Base-by-base conservation (phyloP, 2,797 vertebrate genomes). In the Heterohyrax brucei region DNA sequence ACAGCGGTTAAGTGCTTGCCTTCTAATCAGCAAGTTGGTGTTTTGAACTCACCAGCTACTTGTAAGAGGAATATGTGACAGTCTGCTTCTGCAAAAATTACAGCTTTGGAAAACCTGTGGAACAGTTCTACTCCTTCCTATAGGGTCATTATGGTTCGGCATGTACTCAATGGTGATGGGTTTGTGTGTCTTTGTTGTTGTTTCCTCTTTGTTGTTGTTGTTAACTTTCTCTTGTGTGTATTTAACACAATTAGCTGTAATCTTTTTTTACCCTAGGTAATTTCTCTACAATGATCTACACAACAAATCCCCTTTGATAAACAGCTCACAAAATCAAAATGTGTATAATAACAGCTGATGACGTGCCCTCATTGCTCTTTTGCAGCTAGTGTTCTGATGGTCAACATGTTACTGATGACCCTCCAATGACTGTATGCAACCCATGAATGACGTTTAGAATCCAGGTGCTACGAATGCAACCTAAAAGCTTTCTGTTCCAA, bases 221-320 rank as follows among this genome's bases (percentile, higher is more conserved):
- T 77, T 83, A 89, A 53, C 33, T 79, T 5, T 80, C 88, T 73
- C 14, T 30, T 19, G 24, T 79, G 30, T 59, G 39, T 70, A 19
- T 22, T 73, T 61, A 44, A 88, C 46, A 76, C 46, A 84, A 85
- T 84, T 96, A 95, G 28, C 75, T 39, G 22, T 30, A 80, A 68
- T 10, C 79, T 56, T 56, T 84, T 93, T n/a, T 44, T 80, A 70
- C 26, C 19, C 22, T 53, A 87, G 83, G 84, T 89, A 82, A 70
- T 39, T 81, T 85, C 46, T 61, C 77, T 84, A 46, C 9, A 68
- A 66, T 75, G 22, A 94, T 50, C 3, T 39, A n/a, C 30, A 91
- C 21, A 70, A 21, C 12, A n/a, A 59, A 39, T 93, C 33, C 33
- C 33, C 33, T 77, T 48, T 64, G 16, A 62, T 75, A 95, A 93